phyloP scores from a whole-genome alignment of 2,888 invertebrate species.

The Lysandra coridon region DNA sequence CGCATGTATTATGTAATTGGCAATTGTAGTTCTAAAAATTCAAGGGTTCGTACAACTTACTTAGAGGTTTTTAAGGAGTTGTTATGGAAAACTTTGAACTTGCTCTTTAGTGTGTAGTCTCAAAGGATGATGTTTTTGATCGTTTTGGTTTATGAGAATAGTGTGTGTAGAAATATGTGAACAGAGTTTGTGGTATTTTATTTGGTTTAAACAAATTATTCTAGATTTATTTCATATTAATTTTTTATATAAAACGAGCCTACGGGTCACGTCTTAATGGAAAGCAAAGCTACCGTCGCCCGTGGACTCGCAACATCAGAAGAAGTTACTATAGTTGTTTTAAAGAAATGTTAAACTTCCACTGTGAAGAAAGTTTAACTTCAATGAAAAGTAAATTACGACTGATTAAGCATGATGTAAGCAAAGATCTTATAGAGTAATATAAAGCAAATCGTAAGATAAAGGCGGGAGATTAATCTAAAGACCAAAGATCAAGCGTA shows the following conservation, averaged over 20 bases:
- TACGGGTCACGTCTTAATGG: no score
- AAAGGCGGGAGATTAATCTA: conserved; percentile 57
- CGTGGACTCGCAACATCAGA: neutral
- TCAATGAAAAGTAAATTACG: neutral
- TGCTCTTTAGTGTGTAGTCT: neutral
- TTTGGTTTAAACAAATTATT: no score
- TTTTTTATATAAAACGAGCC: no score
- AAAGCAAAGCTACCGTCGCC: no score
- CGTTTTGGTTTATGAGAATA: neutral
- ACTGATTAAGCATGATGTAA: neutral
- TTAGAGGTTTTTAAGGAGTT: neutral
- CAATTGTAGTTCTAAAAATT: conserved; percentile 23
- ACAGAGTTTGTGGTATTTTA: neutral
- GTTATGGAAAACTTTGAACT: neutral
- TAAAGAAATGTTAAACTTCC: conserved; percentile 4
- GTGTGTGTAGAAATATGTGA: neutral
- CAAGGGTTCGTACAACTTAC: neutral
- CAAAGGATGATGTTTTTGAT: neutral
- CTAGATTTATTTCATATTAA: no score
- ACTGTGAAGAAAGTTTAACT: neutral
- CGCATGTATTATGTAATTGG: conserved; percentile 25
- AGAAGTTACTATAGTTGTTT: neutral
- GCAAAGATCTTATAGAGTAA: neutral
- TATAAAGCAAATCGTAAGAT: neutral
- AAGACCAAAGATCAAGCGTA: conserved; percentile 35